Evolutionary conservation across 2,797 vertebrate genomes (phyloP).

Genomic region (Megaceryle alcyon): DNA sequence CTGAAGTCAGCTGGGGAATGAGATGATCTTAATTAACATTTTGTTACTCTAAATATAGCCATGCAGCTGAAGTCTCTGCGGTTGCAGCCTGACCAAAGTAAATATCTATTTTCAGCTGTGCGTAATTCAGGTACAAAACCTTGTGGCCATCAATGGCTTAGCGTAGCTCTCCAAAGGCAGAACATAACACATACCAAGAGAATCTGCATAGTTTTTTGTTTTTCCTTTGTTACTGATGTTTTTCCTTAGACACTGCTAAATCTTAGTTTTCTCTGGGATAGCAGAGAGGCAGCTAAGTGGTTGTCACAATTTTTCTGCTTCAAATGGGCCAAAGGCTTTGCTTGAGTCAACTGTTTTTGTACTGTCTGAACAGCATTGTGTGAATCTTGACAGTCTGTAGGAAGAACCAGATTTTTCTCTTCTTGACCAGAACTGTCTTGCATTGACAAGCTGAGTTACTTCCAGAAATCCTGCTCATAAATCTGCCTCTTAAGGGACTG

Average conservation of each 20-base stretch:
- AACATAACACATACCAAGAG: background rate
- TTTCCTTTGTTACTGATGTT: background rate
- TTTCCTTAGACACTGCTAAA: background rate
- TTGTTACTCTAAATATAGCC: conserved; percentile 52
- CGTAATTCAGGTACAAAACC: conserved; percentile 37
- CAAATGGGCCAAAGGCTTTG: background rate
- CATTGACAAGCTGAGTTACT: background rate
- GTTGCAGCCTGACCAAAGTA: conserved; percentile 28
- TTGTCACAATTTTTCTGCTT: background rate
- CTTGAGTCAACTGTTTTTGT: background rate
- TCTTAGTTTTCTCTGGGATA: background rate
- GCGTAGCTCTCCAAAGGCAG: background rate
- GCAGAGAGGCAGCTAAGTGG: background rate
- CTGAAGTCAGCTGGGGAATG: background rate
- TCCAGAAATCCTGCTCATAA: background rate
- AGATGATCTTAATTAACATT: conserved; percentile 59
- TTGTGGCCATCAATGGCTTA: background rate
- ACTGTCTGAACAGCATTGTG: background rate
- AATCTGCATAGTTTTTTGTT: background rate
- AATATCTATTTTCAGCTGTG: conserved; percentile 64
- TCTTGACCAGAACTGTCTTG: background rate
- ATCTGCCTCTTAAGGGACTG: background rate
- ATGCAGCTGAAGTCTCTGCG: conserved; percentile 54
- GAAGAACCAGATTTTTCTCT: background rate
- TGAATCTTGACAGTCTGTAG: background rate